phyloP scores from a whole-genome alignment of 2,113 vertebrate genomes.

The Hydrolagus affinis region DNA sequence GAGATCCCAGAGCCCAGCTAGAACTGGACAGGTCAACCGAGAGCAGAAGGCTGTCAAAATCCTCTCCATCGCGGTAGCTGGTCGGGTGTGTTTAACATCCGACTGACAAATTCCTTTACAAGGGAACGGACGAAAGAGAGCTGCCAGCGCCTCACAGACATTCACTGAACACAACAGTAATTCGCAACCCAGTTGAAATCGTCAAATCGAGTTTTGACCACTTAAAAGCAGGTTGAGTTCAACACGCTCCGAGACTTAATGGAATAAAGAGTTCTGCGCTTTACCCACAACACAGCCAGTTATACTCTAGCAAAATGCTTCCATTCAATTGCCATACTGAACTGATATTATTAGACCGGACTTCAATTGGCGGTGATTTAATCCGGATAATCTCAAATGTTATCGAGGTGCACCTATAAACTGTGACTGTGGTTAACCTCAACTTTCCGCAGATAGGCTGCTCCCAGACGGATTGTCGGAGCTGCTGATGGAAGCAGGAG shows the following conservation, averaged over 20 bases:
- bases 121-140: no score
- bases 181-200: slow-evolving; percentile 7
- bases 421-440: background rate
- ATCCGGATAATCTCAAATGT: slow-evolving; percentile 30
- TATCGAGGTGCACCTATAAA: background rate
- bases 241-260: slow-evolving; percentile 4
- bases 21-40: background rate
- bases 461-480: no score
- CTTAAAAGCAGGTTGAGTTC: background rate
- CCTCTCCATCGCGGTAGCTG: no score
- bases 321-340: background rate
- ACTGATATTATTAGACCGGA: background rate
- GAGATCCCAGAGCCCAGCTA: background rate
- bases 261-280: background rate
- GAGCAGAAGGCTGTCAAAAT: no score
- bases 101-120: no score
- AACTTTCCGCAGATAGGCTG: background rate
- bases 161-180: no score
- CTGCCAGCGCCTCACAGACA: no score
- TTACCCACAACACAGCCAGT: background rate
- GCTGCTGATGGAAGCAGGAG: no score
- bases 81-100: no score
- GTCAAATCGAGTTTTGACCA: background rate
- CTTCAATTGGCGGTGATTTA: slow-evolving; percentile 8
- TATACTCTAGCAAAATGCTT: background rate